These are phyloP conservation scores for Blastobasis adustella DNA, from an alignment of 2,888 invertebrate species.

Conservation along the genomic window DNA sequence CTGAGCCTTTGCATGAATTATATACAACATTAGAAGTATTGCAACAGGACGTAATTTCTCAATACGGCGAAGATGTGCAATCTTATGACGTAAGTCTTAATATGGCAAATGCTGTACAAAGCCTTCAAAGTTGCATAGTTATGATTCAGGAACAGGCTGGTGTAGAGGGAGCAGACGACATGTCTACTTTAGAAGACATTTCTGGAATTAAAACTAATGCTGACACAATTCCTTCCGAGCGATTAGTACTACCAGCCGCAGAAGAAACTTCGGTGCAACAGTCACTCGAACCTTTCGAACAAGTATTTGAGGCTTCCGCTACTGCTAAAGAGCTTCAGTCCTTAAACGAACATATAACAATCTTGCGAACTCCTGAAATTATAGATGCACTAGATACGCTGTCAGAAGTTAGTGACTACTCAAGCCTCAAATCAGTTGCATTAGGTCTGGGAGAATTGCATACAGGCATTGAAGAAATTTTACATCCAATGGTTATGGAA, in stretches of 20 bases:
- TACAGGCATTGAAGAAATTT: constrained; percentile 43
- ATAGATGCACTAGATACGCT: constrained; percentile 49
- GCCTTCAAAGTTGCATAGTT: constrained; percentile 57
- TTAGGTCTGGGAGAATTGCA: constrained; percentile 41
- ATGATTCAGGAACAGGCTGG: constrained; percentile 61
- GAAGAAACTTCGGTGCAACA: constrained; percentile 35
- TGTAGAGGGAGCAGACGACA: constrained; percentile 65
- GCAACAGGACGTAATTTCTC: constrained; percentile 61
- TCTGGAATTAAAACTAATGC: constrained; percentile 74
- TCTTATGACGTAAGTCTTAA: constrained; percentile 37
- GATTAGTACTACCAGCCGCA: constrained; percentile 39
- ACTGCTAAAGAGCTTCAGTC: constrained; percentile 50
- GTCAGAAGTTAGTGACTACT: constrained; percentile 50
- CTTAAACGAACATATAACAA: constrained; percentile 46
- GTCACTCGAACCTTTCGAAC: constrained; percentile 21
- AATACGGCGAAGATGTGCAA: constrained; percentile 42
- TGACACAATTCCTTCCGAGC: constrained; percentile 54
- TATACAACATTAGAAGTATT: constrained; percentile 57
- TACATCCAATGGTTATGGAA: constrained; percentile 54
- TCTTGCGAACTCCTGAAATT: constrained; percentile 47
- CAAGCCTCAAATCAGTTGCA: constrained; percentile 45
- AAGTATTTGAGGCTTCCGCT: constrained; percentile 25
- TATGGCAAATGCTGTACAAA: constrained; percentile 53
- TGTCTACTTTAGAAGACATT: constrained; percentile 74
- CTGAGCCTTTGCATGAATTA: constrained; percentile 60